phyloP scores from a whole-genome alignment of 2,888 invertebrate genomes.

The Drosophila anomelani region DNA sequence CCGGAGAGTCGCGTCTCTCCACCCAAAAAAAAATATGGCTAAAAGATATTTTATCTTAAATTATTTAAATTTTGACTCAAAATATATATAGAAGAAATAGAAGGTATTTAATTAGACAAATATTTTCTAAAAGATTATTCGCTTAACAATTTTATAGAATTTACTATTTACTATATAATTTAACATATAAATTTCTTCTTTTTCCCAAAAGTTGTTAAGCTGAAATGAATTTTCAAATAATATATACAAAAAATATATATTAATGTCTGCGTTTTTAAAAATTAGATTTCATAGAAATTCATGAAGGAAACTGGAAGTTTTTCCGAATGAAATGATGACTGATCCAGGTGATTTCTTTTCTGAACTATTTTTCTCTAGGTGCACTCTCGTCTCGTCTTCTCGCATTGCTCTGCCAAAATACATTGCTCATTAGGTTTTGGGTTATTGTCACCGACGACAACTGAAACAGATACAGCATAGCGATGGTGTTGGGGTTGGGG shows the following conservation, averaged over 20 bases:
- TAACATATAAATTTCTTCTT: too few relatives aligned
- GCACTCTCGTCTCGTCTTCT: conserved; percentile 20
- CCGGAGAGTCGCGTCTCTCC: conserved; percentile 7
- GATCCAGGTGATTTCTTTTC: too few relatives aligned
- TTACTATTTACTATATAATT: too few relatives aligned
- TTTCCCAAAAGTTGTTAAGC: neutral
- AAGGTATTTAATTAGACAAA: too few relatives aligned
- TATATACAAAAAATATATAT: neutral
- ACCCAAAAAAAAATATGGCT: neutral
- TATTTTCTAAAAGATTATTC: too few relatives aligned
- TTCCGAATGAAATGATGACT: too few relatives aligned
- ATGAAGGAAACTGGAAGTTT: too few relatives aligned
- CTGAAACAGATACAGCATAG: conserved; percentile 12
- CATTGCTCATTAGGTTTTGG: conserved; percentile 75
- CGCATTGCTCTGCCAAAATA: conserved; percentile 56
- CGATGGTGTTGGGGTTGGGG: conserved; percentile 28
- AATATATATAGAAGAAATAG: neutral
- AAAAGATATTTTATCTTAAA: neutral
- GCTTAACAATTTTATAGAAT: too few relatives aligned
- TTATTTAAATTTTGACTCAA: neutral
- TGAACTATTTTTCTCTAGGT: conserved; percentile 45
- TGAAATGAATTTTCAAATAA: neutral
- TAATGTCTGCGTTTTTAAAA: neutral
- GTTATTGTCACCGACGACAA: conserved; percentile 43
- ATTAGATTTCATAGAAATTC: too few relatives aligned